Percentiles rank a stretch among this genome's conserved stretches.
Evolutionary conservation across 2,113 vertebrate species (phyloP).

Genomic region (Chaetura pelagica): DNA sequence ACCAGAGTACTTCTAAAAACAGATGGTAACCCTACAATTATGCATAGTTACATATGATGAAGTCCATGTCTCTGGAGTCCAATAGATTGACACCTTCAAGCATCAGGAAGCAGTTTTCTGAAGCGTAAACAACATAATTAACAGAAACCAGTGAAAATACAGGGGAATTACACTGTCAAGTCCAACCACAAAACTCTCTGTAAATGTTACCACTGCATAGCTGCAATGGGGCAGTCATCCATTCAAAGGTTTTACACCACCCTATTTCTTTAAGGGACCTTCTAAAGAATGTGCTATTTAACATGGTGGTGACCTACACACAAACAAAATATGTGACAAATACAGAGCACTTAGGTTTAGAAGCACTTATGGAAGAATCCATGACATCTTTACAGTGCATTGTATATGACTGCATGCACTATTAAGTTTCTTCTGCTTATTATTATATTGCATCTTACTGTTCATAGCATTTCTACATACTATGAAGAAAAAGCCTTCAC

Average conservation of each 20-base stretch:
- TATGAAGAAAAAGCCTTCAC: conserved; percentile 24
- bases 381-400: background rate
- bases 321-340: background rate
- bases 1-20: background rate
- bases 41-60: background rate
- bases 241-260: background rate
- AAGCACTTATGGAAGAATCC: conserved; percentile 28
- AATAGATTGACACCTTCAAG: background rate
- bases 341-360: conserved; percentile 58
- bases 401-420: background rate
- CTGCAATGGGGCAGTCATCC: background rate
- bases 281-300: background rate
- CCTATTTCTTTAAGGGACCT: background rate
- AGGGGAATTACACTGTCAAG: background rate
- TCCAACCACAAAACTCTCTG: background rate
- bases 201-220: background rate
- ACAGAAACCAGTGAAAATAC: background rate
- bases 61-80: background rate
- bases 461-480: background rate
- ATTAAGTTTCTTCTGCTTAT: background rate
- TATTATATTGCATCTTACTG: background rate
- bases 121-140: background rate
- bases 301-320: background rate
- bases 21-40: background rate
- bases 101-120: conserved; percentile 1